These are phyloP conservation scores for Chamaea fasciata DNA, from an alignment of 2,113 vertebrate genomes.

Conservation along the genomic window DNA sequence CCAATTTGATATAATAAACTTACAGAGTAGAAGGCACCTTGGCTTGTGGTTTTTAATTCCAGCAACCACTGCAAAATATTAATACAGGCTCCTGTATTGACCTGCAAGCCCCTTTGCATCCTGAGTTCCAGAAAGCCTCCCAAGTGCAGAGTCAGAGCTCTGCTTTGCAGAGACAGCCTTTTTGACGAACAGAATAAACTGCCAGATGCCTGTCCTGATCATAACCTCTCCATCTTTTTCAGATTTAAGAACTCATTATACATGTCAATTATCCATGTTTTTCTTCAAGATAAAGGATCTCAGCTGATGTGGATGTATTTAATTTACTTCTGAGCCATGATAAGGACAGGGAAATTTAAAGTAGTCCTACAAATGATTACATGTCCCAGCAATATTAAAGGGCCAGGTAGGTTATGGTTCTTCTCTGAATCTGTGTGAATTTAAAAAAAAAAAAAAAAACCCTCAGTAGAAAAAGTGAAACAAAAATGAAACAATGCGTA, in stretches of 20 bases:
- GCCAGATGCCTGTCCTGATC: neutral
- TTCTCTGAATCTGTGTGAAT: neutral
- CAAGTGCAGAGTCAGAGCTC: neutral
- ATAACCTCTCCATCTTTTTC: neutral
- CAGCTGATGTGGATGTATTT: neutral
- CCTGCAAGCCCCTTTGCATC: neutral
- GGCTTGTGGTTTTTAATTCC: neutral
- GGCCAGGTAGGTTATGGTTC: neutral
- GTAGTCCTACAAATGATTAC: neutral
- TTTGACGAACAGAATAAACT: neutral
- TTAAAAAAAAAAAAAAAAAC: neutral
- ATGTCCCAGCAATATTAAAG: neutral
- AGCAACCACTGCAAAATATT: neutral
- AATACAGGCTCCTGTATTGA: neutral
- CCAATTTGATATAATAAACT: neutral
- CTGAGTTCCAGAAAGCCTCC: neutral
- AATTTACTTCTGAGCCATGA: neutral
- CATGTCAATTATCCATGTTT: neutral
- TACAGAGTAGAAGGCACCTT: neutral
- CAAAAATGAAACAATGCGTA: neutral
- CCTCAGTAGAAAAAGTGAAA: neutral
- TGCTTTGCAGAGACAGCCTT: neutral
- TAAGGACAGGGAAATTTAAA: neutral
- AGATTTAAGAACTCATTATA: neutral
- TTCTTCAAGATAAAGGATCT: neutral